Percentiles rank a stretch among this genome's conserved stretches.
phyloP scores from a whole-genome alignment of 2,888 invertebrate genomes.

The Lepidochitona cinerea region DNA sequence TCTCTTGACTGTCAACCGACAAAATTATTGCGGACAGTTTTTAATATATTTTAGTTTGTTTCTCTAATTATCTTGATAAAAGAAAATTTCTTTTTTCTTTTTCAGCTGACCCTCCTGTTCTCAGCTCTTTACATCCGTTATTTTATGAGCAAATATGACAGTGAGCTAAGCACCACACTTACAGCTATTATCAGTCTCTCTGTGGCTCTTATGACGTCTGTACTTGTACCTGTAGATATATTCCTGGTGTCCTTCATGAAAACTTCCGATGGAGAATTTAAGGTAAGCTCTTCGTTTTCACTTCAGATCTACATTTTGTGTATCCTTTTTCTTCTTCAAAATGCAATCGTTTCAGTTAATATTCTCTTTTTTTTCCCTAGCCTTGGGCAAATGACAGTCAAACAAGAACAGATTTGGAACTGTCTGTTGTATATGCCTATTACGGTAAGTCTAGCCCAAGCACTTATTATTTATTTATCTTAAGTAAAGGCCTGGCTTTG shows the following conservation, averaged over 20 bases:
- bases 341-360: not conserved
- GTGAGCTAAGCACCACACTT: slow-evolving; percentile 59
- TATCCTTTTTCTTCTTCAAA: not conserved
- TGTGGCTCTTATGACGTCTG: slow-evolving; percentile 62
- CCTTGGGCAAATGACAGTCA: slow-evolving; percentile 66
- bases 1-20: no score
- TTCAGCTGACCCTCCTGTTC: slow-evolving; percentile 67
- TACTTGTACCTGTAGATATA: slow-evolving; percentile 69
- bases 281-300: slow-evolving; percentile 42
- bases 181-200: slow-evolving; percentile 59
- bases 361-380: slow-evolving; percentile 33
- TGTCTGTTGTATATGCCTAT: slow-evolving; percentile 66
- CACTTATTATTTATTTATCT: not conserved
- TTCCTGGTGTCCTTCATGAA: slow-evolving; percentile 72
- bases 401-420: slow-evolving; percentile 56
- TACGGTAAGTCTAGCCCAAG: slow-evolving; percentile 67
- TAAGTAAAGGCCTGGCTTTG: not conserved
- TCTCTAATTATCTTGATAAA: not conserved
- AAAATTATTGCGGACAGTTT: not conserved
- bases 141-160: slow-evolving; percentile 66
- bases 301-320: not conserved
- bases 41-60: not conserved
- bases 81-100: slow-evolving; percentile 24
- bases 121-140: slow-evolving; percentile 67
- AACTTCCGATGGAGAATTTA: slow-evolving; percentile 66